Percentiles rank a stretch among this genome's conserved stretches.
These are phyloP conservation scores for Coenobita brevimanus DNA, from an alignment of 1,140 invertebrate genomes.

Conservation along the genomic window DNA sequence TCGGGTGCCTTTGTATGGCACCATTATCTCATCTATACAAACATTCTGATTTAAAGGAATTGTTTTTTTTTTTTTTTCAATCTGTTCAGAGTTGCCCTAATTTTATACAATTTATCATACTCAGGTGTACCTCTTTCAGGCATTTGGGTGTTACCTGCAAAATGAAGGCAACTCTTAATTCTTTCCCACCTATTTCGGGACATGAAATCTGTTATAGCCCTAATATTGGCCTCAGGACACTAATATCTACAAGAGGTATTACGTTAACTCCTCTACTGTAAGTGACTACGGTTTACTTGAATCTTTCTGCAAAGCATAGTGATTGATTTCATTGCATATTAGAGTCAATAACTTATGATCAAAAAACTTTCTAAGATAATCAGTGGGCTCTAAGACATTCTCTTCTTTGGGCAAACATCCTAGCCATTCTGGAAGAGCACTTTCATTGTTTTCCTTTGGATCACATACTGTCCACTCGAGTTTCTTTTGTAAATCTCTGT, in stretches of 20 bases:
- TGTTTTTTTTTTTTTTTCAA: conserved; percentile 25
- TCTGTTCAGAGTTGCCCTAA: conserved; percentile 23
- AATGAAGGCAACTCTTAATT: conserved; percentile 37
- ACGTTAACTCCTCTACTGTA: conserved; percentile 5
- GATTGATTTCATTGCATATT: conserved; percentile 21
- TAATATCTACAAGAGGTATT: conserved; percentile 3
- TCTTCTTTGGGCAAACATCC: neutral
- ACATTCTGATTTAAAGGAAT: conserved; percentile 14
- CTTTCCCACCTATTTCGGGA: conserved; percentile 17
- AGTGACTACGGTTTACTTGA: neutral
- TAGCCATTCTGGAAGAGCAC: neutral
- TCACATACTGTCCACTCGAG: neutral
- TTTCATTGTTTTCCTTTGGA: neutral
- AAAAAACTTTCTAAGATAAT: conserved; percentile 9
- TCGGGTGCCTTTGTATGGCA: conserved; percentile 39
- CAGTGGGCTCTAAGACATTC: neutral
- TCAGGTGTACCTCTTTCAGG: conserved; percentile 6
- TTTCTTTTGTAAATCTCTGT: neutral
- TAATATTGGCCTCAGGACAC: neutral
- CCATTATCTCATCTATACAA: conserved; percentile 32
- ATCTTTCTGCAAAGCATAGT: conserved; percentile 17
- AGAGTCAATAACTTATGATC: neutral
- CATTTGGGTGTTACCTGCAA: conserved; percentile 19
- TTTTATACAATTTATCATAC: conserved; percentile 35
- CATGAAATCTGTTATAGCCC: conserved; percentile 21